Percentiles rank a stretch among this genome's conserved stretches.
Conservation (phyloP, 2,797 vertebrate species). For the Sparus aurata region DNA sequence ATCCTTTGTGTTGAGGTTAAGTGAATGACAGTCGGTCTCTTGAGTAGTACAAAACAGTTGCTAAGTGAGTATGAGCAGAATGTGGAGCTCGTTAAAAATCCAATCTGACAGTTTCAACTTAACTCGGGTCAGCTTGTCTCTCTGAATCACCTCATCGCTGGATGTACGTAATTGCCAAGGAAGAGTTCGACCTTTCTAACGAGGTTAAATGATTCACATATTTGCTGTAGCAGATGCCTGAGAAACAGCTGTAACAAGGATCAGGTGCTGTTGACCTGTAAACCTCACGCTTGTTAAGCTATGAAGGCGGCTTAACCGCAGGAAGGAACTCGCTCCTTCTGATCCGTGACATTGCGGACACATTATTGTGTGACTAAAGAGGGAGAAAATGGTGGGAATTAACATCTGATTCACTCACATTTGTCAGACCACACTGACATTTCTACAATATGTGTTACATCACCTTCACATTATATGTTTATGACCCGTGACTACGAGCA, state of each 20-base stretch:
- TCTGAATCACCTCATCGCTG: conserved; percentile 48
- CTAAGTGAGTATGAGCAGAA: conserved; percentile 27
- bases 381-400: too few species aligned
- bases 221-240: conserved; percentile 58
- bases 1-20: conserved; percentile 46
- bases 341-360: neutral
- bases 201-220: conserved; percentile 72
- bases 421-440: too few species aligned
- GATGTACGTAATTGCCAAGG: conserved; percentile 62
- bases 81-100: conserved; percentile 53
- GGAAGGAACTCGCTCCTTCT: conserved; percentile 41
- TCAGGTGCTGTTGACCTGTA: conserved; percentile 67
- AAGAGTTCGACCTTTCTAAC: conserved; percentile 58
- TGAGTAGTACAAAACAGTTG: conserved; percentile 37
- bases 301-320: conserved; percentile 49
- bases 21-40: conserved; percentile 6
- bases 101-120: conserved; percentile 60
- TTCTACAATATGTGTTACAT: too few species aligned
- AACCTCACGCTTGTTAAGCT: conserved; percentile 52
- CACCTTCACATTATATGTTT: too few species aligned
- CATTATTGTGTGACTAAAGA: neutral
- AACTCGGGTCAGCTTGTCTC: conserved; percentile 62
- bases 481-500: too few species aligned
- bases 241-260: conserved; percentile 55
- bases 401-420: too few species aligned